Conservation (phyloP, 2,888 invertebrate genomes). For the Nematopogon swammerdamellus region DNA sequence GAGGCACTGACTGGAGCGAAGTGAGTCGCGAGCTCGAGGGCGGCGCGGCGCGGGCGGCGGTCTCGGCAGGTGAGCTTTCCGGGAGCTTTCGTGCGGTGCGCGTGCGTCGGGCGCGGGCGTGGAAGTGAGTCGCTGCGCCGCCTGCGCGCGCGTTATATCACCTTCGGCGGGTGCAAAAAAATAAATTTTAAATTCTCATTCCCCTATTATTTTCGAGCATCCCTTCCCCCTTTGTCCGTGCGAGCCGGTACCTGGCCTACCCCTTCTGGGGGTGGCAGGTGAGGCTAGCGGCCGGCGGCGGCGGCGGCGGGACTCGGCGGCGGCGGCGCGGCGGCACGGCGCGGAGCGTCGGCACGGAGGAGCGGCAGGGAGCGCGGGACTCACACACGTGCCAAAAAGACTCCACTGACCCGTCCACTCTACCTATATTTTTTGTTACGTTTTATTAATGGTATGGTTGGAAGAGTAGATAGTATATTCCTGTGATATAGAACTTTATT, state of each 20-base stretch:
- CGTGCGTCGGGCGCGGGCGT: slow-evolving; percentile 36
- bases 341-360: too few species aligned
- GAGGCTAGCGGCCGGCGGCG: slow-evolving; percentile 23
- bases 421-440: too few species aligned
- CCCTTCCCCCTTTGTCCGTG: slow-evolving; percentile 48
- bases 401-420: background rate
- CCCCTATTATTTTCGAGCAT: slow-evolving; percentile 58
- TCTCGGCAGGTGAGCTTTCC: slow-evolving; percentile 13
- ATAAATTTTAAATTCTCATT: slow-evolving; percentile 54
- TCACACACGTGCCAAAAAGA: slow-evolving; percentile 25
- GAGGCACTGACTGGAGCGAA: slow-evolving; percentile 25
- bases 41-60: slow-evolving; percentile 20
- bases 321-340: slow-evolving; percentile 47
- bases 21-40: slow-evolving; percentile 23
- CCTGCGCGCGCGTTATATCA: slow-evolving; percentile 53
- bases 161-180: slow-evolving; percentile 58
- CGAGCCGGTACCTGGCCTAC: slow-evolving; percentile 47
- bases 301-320: slow-evolving; percentile 15
- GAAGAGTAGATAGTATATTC: too few species aligned
- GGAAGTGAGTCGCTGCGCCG: slow-evolving; percentile 48
- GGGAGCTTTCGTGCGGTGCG: slow-evolving; percentile 25
- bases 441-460: too few species aligned
- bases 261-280: slow-evolving; percentile 1
- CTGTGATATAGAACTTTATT: too few species aligned
- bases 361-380: too few species aligned